phyloP scores from a whole-genome alignment of 2,113 vertebrate species.

The Ophiodon elongatus region DNA sequence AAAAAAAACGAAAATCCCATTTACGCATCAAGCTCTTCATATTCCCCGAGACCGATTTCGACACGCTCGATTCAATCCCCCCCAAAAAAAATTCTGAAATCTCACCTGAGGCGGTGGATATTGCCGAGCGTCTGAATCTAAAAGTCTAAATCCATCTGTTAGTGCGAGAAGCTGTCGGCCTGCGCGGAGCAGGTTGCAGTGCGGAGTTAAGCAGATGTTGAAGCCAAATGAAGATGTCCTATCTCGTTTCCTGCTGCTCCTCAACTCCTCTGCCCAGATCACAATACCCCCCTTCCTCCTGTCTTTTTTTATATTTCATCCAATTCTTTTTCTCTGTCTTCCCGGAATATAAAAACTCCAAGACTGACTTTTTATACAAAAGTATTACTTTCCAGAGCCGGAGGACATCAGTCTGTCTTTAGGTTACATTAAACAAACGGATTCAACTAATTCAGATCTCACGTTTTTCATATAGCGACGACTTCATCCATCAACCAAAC shows the following conservation, averaged over 20 bases:
- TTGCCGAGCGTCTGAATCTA: constrained; percentile 56
- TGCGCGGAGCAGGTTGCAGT: constrained; percentile 48
- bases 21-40: constrained; percentile 56
- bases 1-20: constrained; percentile 75
- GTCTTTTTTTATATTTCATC: constrained; percentile 15
- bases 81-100: constrained; percentile 44
- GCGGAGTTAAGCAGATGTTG: constrained; percentile 62
- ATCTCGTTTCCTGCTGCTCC: constrained; percentile 61
- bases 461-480: constrained; percentile 39
- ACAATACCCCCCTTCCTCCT: no score
- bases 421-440: constrained; percentile 33
- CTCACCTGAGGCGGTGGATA: constrained; percentile 73
- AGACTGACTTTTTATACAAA: constrained; percentile 73
- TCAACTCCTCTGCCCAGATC: constrained; percentile 27
- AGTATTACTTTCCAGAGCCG: constrained; percentile 74
- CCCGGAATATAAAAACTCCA: constrained; percentile 47
- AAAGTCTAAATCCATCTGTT: constrained; percentile 70
- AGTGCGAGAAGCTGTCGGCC: constrained; percentile 40
- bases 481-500: constrained; percentile 49
- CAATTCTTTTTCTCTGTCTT: constrained; percentile 37
- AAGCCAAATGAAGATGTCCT: constrained; percentile 76
- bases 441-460: constrained; percentile 50
- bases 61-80: constrained; percentile 69
- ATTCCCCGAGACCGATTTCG: constrained; percentile 51
- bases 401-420: constrained; percentile 58